Base-by-base conservation (phyloP, 2,113 vertebrate species). In the Zeus faber region DNA sequence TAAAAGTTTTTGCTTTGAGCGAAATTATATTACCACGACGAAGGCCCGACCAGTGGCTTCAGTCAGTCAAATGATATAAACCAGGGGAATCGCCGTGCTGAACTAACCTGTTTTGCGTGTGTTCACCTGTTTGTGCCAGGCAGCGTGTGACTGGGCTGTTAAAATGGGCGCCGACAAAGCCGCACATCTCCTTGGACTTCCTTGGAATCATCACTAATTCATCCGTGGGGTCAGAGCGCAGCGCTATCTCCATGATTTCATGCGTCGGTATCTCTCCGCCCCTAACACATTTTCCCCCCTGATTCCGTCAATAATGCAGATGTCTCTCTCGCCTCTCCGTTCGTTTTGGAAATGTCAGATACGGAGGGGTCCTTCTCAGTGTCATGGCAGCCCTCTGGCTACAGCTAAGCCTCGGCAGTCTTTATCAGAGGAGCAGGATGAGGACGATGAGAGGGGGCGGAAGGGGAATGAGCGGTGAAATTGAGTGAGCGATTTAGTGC, bases 361-460 rank as follows among this genome's bases (percentile, higher is more conserved):
- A 60, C 39, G 40, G 23, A 49, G 52, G 7, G 14, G 47, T 58
- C 24, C 50, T 58, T 61, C 57, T 58, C 67, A 29, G 48, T 70
- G 60, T 81, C 76, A 70, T 61, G 39, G 17, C 51, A 54, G 56
- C 62, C 65, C 48, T 57, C 56, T 1, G 68, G 71, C 69, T 64
- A 52, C 39, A 27, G 59, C 39, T 16, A 46, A 62, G 50, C 39
- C 31, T 54, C 53, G 46, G 70, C 47, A 54, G 48, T 50, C 59
- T 70, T 48, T 54, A 66, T 64, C 65, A 61, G 49, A 45, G 16
- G 35, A 58, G 33, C 10, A 41, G 17, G 45, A 58, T 18, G 17
- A 20, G 8, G 54, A 54, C 49, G 22, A 37, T 10, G 26, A 23
- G 23, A 21, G 31, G 7, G 14, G 10, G 20, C 16, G 22, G 14